Percentiles rank a stretch among this genome's conserved stretches.
Evolutionary conservation across 2,113 vertebrate species (phyloP).

Genomic region (Leucoraja erinaceus): DNA sequence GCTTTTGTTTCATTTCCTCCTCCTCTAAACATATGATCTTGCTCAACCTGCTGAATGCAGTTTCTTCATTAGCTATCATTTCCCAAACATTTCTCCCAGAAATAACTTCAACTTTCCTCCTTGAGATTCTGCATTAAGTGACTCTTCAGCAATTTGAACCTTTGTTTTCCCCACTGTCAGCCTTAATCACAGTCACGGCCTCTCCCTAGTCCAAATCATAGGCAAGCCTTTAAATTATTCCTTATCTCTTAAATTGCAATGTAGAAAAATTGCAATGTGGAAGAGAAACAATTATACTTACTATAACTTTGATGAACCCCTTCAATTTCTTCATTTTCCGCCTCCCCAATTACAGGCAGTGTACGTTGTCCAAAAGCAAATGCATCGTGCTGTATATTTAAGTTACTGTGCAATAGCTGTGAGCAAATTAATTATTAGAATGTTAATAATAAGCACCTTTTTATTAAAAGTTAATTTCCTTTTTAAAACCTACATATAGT

Average conservation of each 20-base stretch:
- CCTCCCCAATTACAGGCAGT: slow-evolving; percentile 24
- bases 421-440: not conserved
- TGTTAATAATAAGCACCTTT: not conserved
- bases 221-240: not conserved
- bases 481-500: not conserved
- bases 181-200: too few species aligned
- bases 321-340: slow-evolving; percentile 7
- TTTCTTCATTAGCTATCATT: too few species aligned
- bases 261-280: not conserved
- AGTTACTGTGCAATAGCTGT: slow-evolving; percentile 5
- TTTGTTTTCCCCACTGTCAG: too few species aligned
- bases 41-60: not conserved
- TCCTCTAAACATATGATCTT: not conserved
- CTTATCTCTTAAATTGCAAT: not conserved
- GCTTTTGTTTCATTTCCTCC: not conserved
- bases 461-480: not conserved
- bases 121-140: not conserved
- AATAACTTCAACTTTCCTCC: not conserved
- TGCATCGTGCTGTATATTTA: not conserved
- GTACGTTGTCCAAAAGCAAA: not conserved
- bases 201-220: not conserved
- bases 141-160: not conserved
- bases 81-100: not conserved
- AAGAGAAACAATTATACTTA: slow-evolving; percentile 12
- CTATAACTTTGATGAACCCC: slow-evolving; percentile 1